phyloP scores from a whole-genome alignment of 2,888 invertebrate species.

The Machimus rusticus region DNA sequence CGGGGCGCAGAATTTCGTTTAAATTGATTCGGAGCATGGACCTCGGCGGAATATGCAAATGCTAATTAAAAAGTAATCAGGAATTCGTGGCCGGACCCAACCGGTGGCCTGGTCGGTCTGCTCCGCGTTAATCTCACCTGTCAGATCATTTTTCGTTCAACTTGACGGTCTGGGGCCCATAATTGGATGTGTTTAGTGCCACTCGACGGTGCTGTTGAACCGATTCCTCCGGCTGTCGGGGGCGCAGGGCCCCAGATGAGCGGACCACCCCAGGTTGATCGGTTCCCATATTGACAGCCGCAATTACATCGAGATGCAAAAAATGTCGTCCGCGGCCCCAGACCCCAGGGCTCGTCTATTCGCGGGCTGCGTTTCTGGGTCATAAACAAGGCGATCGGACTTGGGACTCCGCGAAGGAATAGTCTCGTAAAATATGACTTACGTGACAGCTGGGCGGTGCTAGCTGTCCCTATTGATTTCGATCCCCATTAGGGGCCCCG shows the following conservation, averaged over 20 bases:
- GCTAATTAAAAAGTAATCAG: constrained; percentile 40
- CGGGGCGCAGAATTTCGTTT: not conserved
- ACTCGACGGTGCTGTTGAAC: not conserved
- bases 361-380: not conserved
- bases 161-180: not conserved
- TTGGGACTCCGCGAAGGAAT: not conserved
- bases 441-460: constrained; percentile 40
- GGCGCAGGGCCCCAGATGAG: not conserved
- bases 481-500: not conserved
- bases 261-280: not conserved
- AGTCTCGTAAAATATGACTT: constrained; percentile 22
- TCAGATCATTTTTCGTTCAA: not conserved
- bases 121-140: constrained; percentile 8
- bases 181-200: constrained; percentile 1
- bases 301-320: not conserved
- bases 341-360: not conserved
- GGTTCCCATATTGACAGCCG: not conserved
- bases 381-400: not conserved
- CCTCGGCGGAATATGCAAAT: constrained; percentile 19
- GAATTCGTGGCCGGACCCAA: not conserved
- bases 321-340: not conserved
- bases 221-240: not conserved
- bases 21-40: constrained; percentile 19
- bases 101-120: not conserved
- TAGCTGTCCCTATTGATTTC: constrained; percentile 32